Percentiles rank a stretch among this genome's conserved stretches.
Conservation (phyloP, 2,888 invertebrate species). For the Zootermopsis nevadensis region DNA sequence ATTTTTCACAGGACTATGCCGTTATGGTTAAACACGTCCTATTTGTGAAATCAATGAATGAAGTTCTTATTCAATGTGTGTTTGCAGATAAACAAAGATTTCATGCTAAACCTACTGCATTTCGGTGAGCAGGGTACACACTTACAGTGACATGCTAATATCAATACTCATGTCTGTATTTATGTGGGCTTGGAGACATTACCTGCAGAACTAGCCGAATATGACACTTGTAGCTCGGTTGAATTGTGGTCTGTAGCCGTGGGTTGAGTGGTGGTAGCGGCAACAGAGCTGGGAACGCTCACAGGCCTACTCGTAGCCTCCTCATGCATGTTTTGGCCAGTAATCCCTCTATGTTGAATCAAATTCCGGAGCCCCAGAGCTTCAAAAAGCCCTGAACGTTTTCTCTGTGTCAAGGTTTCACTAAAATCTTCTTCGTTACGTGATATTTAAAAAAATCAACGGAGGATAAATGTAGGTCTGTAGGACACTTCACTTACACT, state of each 20-base stretch:
- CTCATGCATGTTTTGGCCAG: slow-evolving; percentile 71
- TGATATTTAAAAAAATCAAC: slow-evolving; percentile 68
- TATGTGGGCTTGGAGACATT: slow-evolving; percentile 59
- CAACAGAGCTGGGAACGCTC: slow-evolving; percentile 74
- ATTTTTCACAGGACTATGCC: background rate
- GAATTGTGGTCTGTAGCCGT: slow-evolving; percentile 67
- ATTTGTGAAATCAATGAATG: background rate
- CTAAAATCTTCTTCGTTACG: slow-evolving; percentile 65
- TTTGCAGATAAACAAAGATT: background rate
- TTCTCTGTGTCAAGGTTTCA: slow-evolving; percentile 64
- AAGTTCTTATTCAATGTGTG: background rate
- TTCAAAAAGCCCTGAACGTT: slow-evolving; percentile 64
- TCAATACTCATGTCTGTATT: background rate
- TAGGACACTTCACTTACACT: slow-evolving; percentile 90
- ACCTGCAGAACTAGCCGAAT: slow-evolving; percentile 71
- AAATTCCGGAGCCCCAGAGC: slow-evolving; percentile 63
- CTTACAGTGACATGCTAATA: background rate
- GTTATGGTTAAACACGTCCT: background rate
- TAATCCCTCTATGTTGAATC: slow-evolving; percentile 62
- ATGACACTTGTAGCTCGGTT: slow-evolving; percentile 73
- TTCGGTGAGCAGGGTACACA: background rate
- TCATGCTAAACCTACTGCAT: background rate
- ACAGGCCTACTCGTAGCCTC: slow-evolving; percentile 73
- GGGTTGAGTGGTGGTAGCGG: slow-evolving; percentile 70
- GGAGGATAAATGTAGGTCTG: slow-evolving; percentile 85